These are phyloP conservation scores for Diprion similis DNA, from an alignment of 1,140 invertebrate genomes.

Conservation along the genomic window DNA sequence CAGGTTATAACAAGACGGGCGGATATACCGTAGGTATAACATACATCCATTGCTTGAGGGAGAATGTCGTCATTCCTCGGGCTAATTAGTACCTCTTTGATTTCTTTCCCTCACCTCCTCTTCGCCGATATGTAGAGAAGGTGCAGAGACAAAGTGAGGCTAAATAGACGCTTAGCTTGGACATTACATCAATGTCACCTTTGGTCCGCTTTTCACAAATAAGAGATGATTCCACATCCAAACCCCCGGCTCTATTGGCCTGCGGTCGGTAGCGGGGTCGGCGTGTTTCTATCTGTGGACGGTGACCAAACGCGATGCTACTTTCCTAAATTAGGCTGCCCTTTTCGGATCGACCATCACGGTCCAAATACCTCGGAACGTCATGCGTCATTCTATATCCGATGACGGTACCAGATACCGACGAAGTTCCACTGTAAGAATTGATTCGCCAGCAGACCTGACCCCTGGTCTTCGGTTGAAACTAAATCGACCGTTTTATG, in stretches of 20 bases:
- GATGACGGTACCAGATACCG: too few species aligned
- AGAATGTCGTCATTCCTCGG: neutral
- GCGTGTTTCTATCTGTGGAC: neutral
- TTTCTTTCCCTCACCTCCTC: neutral
- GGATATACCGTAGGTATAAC: too few species aligned
- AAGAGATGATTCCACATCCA: too few species aligned
- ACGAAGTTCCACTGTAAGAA: too few species aligned
- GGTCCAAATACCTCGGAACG: neutral
- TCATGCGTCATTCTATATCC: too few species aligned
- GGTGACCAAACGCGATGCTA: neutral
- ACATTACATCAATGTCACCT: neutral
- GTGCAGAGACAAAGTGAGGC: neutral
- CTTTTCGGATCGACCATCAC: neutral
- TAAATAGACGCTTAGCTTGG: neutral
- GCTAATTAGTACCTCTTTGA: neutral
- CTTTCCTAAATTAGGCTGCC: neutral
- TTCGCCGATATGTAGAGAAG: neutral
- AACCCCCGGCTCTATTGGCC: neutral
- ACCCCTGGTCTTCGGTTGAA: neutral
- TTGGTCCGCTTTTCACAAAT: neutral
- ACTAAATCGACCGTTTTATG: neutral
- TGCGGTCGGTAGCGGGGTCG: neutral
- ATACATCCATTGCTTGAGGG: too few species aligned
- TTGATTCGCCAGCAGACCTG: too few species aligned
- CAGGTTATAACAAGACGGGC: too few species aligned